Evolutionary conservation across 2,113 vertebrate species (phyloP).

Genomic region (Gnathonemus longibarbis): DNA sequence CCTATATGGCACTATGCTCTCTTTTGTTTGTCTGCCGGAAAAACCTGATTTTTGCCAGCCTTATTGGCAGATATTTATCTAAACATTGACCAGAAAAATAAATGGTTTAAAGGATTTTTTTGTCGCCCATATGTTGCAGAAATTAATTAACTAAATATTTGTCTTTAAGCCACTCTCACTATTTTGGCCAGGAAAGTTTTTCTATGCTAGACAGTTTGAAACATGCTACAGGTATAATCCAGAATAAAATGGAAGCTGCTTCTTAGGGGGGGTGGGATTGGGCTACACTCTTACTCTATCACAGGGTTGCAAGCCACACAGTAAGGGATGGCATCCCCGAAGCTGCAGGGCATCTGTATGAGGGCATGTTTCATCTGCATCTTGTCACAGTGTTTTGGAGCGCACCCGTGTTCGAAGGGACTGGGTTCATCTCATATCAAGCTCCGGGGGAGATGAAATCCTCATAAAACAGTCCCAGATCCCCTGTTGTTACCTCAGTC

Average conservation of each 20-base stretch:
- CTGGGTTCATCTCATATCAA: neutral
- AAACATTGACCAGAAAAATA: neutral
- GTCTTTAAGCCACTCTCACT: neutral
- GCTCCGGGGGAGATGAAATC: neutral
- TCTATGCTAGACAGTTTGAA: neutral
- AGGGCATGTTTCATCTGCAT: neutral
- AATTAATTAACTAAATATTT: neutral
- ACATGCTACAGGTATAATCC: neutral
- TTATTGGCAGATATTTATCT: neutral
- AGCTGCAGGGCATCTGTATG: neutral
- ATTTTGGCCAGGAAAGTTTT: neutral
- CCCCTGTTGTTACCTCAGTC: neutral
- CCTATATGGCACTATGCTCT: constrained; percentile 22
- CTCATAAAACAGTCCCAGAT: constrained; percentile 5
- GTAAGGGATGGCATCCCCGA: neutral
- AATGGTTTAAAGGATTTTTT: neutral
- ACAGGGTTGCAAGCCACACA: neutral
- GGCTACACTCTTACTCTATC: neutral
- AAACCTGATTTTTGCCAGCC: neutral
- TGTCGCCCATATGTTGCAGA: neutral
- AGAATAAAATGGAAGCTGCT: neutral
- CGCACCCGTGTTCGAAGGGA: neutral
- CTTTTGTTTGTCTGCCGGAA: constrained; percentile 47
- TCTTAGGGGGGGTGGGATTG: neutral
- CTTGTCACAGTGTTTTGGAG: neutral